Base-by-base conservation (phyloP, 2,888 invertebrate species). In the Agapetus fuscipes region DNA sequence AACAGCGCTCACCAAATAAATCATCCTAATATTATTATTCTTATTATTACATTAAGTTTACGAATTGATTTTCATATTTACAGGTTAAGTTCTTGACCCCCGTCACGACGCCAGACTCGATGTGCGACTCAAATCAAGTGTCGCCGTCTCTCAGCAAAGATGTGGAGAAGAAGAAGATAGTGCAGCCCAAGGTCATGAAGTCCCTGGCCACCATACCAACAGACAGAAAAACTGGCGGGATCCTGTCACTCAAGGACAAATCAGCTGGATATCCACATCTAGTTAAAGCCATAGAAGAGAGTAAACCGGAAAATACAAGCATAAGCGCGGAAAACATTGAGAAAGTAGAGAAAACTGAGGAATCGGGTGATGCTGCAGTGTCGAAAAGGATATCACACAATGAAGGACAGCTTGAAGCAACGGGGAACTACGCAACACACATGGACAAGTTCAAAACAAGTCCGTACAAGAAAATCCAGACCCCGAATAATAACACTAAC, bases 41-140 rank as follows among this genome's bases (percentile, higher is more conserved):
- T n/a, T n/a, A n/a, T n/a, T n/a, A n/a, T n/a, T n/a, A n/a, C n/a
- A n/a, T n/a, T n/a, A n/a, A n/a, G n/a, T n/a, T n/a, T n/a, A n/a
- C n/a, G n/a, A n/a, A n/a, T n/a, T n/a, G n/a, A n/a, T n/a, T n/a
- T n/a, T n/a, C n/a, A n/a, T n/a, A 28, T 28, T 55, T 55, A 3
- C 53, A 74, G 74, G 74, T 74, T 13, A 74, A 73, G 46, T 75
- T 75, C 52, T 65, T 72, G 17, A 74, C 74, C 2, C 69, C 69
- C 1, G 66, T 67, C 1, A 65, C 59, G 37, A 67, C 66, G 0
- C 62, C 66, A 0, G 67, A 67, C 33, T 60, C 62, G 0, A 49
- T 52, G 0, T 36, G 51, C 1, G 66, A 65, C 37, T 43, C 48
- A 13, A 46, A 49, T 0, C 25, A 41, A 2, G 33, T 41, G 12